phyloP scores from a whole-genome alignment of 2,797 vertebrate genomes.

The Acipenser transmontanus region DNA sequence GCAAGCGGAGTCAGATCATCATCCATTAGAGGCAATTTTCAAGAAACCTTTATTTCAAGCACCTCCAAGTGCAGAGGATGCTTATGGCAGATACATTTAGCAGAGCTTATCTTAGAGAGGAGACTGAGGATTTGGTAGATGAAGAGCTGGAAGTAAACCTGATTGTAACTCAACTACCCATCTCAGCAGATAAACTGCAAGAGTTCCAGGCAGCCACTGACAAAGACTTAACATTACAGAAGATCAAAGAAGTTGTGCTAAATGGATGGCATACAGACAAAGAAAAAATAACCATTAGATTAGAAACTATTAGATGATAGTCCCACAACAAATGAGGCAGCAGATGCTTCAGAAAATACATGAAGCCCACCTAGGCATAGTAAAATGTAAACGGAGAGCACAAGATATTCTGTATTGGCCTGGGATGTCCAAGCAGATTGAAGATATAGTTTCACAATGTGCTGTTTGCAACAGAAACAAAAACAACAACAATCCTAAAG shows the following conservation, averaged over 20 bases:
- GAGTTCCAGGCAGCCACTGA: neutral
- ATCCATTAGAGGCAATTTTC: neutral
- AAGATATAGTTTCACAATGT: no score
- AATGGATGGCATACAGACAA: neutral
- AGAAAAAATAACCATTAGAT: neutral
- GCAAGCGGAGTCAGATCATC: neutral
- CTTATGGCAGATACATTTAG: slow-evolving; percentile 5
- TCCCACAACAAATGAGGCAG: slow-evolving; percentile 3
- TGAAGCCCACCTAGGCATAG: no score
- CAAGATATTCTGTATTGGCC: no score
- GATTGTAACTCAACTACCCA: neutral
- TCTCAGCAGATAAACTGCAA: slow-evolving; percentile 1
- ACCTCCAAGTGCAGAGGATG: neutral
- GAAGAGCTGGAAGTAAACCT: neutral
- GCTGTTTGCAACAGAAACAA: no score
- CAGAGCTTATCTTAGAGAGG: neutral
- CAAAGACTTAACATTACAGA: neutral
- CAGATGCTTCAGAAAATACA: neutral
- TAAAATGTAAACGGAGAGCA: no score
- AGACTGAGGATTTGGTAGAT: neutral
- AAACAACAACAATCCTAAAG: no score
- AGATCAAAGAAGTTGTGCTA: neutral
- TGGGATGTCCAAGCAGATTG: no score
- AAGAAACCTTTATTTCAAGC: neutral
- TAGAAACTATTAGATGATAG: neutral